These are phyloP conservation scores for Tauraco erythrolophus DNA, from an alignment of 2,113 vertebrate genomes.

Conservation along the genomic window DNA sequence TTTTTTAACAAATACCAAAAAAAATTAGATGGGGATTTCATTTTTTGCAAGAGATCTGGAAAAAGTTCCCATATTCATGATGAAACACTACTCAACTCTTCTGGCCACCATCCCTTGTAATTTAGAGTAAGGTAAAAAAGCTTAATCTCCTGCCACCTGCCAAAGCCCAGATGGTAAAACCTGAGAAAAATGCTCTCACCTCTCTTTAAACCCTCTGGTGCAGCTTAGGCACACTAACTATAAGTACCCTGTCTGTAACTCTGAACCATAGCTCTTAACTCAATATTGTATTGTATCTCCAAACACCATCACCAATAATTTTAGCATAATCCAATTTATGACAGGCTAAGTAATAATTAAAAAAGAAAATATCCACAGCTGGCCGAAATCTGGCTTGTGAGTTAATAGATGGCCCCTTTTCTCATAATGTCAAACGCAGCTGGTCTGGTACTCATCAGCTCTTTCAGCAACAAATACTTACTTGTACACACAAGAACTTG, in stretches of 20 bases:
- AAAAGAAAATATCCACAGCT: constrained; percentile 51
- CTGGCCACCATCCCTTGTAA: neutral
- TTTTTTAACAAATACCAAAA: neutral
- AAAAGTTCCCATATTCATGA: neutral
- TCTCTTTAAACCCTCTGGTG: constrained; percentile 5
- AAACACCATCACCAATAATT: neutral
- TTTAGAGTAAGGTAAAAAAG: neutral
- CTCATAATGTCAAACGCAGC: constrained; percentile 46
- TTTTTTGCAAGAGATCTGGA: neutral
- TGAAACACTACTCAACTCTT: neutral
- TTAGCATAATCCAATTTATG: constrained; percentile 47
- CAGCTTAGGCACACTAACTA: neutral
- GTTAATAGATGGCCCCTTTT: constrained; percentile 37
- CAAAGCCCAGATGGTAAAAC: constrained; percentile 40
- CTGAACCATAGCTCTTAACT: neutral
- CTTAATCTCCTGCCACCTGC: constrained; percentile 13
- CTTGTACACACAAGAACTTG: constrained; percentile 18
- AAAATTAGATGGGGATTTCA: neutral
- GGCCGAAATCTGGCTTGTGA: constrained; percentile 15
- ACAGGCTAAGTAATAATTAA: constrained; percentile 49
- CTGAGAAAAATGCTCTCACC: constrained; percentile 17
- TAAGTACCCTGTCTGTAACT: neutral
- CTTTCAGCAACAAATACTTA: constrained; percentile 10
- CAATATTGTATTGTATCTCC: neutral
- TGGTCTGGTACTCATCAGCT: constrained; percentile 62